phyloP scores from a whole-genome alignment of 2,888 invertebrate species.

The Brachyptera putata region DNA sequence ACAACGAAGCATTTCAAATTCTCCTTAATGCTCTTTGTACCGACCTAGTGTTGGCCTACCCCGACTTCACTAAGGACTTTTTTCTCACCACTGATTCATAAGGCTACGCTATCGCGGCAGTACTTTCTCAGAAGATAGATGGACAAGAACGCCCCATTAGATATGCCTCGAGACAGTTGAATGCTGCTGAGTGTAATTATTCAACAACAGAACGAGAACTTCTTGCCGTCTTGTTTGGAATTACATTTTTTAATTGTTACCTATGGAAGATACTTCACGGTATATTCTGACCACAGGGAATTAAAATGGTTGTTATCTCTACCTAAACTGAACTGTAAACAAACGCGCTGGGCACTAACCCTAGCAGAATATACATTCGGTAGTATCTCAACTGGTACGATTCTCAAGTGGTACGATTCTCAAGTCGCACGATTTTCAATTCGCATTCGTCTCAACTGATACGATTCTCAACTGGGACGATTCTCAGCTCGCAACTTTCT shows the following conservation, averaged over 20 bases:
- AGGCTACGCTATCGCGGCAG: background rate
- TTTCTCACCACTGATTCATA: background rate
- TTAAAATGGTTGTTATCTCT: background rate
- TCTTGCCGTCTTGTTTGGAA: background rate
- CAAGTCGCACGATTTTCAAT: too few relatives aligned
- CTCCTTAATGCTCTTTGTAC: background rate
- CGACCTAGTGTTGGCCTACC: background rate
- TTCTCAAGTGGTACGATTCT: too few relatives aligned
- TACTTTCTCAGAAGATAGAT: background rate
- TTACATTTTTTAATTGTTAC: background rate
- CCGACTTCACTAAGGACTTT: background rate
- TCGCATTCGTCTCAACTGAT: too few relatives aligned
- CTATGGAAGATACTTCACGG: background rate
- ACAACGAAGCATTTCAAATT: conserved; percentile 2
- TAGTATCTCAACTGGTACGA: too few relatives aligned
- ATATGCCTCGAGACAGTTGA: background rate
- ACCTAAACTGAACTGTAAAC: background rate
- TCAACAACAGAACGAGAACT: background rate
- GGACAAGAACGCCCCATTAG: background rate
- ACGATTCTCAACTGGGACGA: too few relatives aligned
- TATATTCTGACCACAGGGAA: background rate
- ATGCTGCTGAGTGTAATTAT: background rate
- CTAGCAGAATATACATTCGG: too few relatives aligned
- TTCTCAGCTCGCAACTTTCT: too few relatives aligned
- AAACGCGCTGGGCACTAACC: background rate